Evolutionary conservation across 2,797 vertebrate species (phyloP).

Genomic region (Karalla daura): DNA sequence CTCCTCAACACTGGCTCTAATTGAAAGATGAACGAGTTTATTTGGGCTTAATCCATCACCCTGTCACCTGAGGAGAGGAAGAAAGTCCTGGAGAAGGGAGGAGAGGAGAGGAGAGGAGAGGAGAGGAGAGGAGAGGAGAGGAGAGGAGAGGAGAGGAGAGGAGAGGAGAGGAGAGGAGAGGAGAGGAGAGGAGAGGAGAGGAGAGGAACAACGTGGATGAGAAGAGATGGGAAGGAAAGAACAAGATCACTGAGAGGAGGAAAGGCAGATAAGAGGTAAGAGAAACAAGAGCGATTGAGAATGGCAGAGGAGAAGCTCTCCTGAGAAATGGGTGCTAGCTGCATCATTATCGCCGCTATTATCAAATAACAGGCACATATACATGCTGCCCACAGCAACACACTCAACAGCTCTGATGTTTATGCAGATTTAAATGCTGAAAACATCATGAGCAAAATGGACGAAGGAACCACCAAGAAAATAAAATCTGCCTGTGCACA

Average conservation of each 20-base stretch:
- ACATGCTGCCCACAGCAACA: constrained; percentile 3
- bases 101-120: not conserved
- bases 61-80: constrained; percentile 75
- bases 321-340: constrained; percentile 32
- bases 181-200: constrained; percentile 9
- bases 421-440: constrained; percentile 33
- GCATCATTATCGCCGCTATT: constrained; percentile 24
- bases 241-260: constrained; percentile 42
- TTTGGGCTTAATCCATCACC: constrained; percentile 85
- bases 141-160: constrained; percentile 39
- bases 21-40: constrained; percentile 87
- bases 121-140: constrained; percentile 14
- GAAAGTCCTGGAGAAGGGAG: constrained; percentile 42
- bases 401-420: constrained; percentile 24
- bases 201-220: constrained; percentile 10
- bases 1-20: constrained; percentile 81
- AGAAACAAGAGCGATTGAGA: constrained; percentile 23
- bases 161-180: constrained; percentile 32
- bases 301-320: constrained; percentile 17
- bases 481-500: constrained; percentile 1
- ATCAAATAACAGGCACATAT: constrained; percentile 26
- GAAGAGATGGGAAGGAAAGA: constrained; percentile 18
- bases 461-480: constrained; percentile 8
- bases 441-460: constrained; percentile 17
- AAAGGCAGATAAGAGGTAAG: constrained; percentile 31